Base-by-base conservation (phyloP, 2,888 invertebrate genomes). In the Chrysopilus asiliformis region DNA sequence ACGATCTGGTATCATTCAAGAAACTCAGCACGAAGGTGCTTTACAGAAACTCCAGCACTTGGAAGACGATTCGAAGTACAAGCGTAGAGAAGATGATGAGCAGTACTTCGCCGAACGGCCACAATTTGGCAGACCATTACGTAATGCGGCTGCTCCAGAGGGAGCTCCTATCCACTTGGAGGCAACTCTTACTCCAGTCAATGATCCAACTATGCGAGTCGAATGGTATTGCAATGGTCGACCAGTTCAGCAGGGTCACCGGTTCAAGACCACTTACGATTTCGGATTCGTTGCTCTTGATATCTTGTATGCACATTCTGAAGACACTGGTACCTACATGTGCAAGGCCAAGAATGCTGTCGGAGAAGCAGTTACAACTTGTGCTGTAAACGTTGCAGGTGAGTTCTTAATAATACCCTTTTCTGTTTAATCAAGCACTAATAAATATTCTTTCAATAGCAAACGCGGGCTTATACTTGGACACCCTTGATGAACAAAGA, bases 191-290 rank as follows among this genome's bases (percentile, higher is more conserved):
- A 89, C 91, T 1, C 98, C 98, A 0, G 87, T 95, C 24, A 94
- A 95, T 53, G 98, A 98, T 62, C 93, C 97, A 4, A 91, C 91
- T 7, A 95, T 98, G 95, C 79, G 81, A 47, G 91, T 98, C 8
- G 95, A 97, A 66, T 98, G 97, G 98, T 94, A 77, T 66, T 84
- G 89, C 60, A 90, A 98, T 64, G 95, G 93, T 35, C 73, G 80
- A 52, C 93, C 94, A 3, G 77, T 98, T 51, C 83, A 84, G 53
- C 82, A 83, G 56, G 89, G 94, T 32, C 94, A 94, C 59, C 77
- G 97, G 46, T 97, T 94, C 65, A 90, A 90, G 63, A 90, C 93
- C 4, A 87, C 86, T 3, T 87, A 93, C 55, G 97, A 98, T 60
- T 97, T 98, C 62, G 97, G 97, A 44, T 95, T 86, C 58, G 95